These are phyloP conservation scores for Lottia gigantea DNA, from an alignment of 2,888 invertebrate species.

Conservation along the genomic window DNA sequence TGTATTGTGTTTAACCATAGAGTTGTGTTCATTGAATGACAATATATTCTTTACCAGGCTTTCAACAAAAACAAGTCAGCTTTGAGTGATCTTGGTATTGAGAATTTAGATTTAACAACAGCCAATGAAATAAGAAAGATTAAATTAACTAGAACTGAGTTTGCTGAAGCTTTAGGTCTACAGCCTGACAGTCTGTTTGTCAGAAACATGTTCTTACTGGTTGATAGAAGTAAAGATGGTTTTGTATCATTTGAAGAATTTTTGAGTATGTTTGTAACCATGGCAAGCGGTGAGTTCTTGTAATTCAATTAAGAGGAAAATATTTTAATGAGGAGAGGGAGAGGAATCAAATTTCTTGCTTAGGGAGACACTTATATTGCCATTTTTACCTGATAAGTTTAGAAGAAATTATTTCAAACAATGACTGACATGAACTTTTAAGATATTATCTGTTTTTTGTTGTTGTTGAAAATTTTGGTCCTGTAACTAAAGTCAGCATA, in stretches of 20 bases:
- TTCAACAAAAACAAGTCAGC: conserved; percentile 14
- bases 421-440: too few relatives aligned
- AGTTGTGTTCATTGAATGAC: too few relatives aligned
- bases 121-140: conserved; percentile 42
- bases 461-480: too few relatives aligned
- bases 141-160: conserved; percentile 69
- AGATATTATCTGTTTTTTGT: too few relatives aligned
- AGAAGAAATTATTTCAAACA: too few relatives aligned
- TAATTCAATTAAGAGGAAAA: background rate
- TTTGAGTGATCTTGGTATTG: conserved; percentile 25
- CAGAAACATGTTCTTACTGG: conserved; percentile 72
- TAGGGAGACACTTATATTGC: background rate
- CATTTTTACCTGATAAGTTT: too few relatives aligned
- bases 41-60: too few relatives aligned
- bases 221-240: conserved; percentile 74
- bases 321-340: background rate
- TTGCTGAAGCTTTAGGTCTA: conserved; percentile 75
- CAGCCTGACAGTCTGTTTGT: conserved; percentile 73
- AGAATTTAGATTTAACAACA: conserved; percentile 31
- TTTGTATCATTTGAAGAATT: conserved; percentile 76
- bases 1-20: too few relatives aligned
- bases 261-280: conserved; percentile 73
- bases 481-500: too few relatives aligned
- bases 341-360: background rate
- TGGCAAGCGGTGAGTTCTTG: conserved; percentile 70